Evolutionary conservation across 2,113 vertebrate genomes (phyloP).

Genomic region (Columba livia): DNA sequence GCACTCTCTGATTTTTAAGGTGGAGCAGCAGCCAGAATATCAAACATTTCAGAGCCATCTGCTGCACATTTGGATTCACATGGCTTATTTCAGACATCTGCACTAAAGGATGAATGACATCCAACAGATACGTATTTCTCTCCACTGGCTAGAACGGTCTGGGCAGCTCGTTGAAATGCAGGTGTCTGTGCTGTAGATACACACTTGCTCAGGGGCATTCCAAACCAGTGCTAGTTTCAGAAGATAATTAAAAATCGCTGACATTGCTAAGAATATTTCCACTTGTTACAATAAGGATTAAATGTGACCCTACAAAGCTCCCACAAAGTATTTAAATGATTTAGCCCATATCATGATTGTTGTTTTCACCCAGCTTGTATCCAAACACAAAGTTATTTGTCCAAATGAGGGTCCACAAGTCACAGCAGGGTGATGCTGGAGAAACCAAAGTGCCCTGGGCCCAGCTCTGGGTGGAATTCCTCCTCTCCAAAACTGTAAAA

Average conservation of each 20-base stretch:
- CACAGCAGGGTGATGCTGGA: not conserved
- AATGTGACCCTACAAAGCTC: not conserved
- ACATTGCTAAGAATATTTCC: not conserved
- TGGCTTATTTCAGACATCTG: not conserved
- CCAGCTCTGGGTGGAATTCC: not conserved
- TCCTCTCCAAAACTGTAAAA: not conserved
- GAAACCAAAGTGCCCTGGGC: not conserved
- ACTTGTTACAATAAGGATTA: not conserved
- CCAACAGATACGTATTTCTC: not conserved
- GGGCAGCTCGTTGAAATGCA: not conserved
- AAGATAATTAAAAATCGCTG: not conserved
- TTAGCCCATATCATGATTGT: not conserved
- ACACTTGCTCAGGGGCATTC: not conserved
- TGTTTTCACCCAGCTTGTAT: not conserved
- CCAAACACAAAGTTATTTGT: not conserved
- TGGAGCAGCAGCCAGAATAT: constrained; percentile 16
- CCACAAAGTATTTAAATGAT: not conserved
- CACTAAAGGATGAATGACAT: not conserved
- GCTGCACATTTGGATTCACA: not conserved
- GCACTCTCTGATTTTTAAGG: not conserved
- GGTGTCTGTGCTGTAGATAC: not conserved
- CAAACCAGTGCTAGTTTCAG: not conserved
- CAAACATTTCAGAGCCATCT: constrained; percentile 31
- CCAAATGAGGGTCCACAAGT: not conserved
- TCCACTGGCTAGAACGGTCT: not conserved